These are phyloP conservation scores for Ophthalmolycus amberensis DNA, from an alignment of 2,113 vertebrate species.

Conservation along the genomic window DNA sequence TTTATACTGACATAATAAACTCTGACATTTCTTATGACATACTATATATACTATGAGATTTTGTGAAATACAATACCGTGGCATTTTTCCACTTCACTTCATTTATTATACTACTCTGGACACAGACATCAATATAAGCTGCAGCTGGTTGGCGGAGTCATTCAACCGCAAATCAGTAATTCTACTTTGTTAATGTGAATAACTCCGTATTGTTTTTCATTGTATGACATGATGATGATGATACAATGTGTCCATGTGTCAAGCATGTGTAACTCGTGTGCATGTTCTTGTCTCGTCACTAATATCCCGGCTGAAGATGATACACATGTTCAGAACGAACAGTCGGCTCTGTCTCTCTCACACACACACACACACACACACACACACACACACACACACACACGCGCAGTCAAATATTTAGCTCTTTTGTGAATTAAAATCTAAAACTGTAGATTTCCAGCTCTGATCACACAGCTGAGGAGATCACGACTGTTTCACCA, in stretches of 20 bases:
- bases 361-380: too few relatives aligned
- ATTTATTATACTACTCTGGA: too few relatives aligned
- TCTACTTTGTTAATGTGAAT: neutral
- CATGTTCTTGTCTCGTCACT: neutral
- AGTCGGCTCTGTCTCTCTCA: neutral
- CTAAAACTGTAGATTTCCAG: neutral
- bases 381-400: neutral
- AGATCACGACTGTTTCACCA: neutral
- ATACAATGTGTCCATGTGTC: neutral
- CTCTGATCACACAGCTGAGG: neutral
- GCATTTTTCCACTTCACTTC: neutral
- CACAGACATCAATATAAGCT: too few relatives aligned
- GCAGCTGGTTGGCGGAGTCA: too few relatives aligned
- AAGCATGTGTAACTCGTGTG: constrained; percentile 9
- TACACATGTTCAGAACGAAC: too few relatives aligned
- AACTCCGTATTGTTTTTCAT: neutral
- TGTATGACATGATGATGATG: neutral
- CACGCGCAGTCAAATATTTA: neutral
- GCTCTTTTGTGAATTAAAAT: neutral
- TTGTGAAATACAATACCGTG: too few relatives aligned
- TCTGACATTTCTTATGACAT: neutral
- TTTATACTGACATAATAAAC: neutral
- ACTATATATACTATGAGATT: neutral
- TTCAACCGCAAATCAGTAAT: too few relatives aligned
- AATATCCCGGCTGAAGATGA: neutral